Evolutionary conservation across 2,797 vertebrate species (phyloP), one percentile per base, ranked within the genome.

Genomic region (Eptatretus atami): DNA sequence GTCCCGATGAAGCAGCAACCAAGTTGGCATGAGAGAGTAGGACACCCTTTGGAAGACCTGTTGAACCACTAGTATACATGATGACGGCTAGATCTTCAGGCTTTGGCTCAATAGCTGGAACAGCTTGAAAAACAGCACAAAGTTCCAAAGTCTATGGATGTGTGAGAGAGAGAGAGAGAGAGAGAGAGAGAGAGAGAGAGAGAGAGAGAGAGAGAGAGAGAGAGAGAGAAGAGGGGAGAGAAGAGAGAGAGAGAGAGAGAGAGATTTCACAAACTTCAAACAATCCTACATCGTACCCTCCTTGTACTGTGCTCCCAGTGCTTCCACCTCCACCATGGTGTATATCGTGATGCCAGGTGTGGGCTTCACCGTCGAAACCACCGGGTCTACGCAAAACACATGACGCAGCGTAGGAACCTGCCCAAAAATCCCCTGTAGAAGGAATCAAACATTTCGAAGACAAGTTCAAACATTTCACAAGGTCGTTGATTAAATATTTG

Each of bases 61-160:
- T 93, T 68, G 87, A 92, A 3, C 90, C 86, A 24, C 87, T 93
- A 53, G 87, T 96, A 69, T 92, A 96, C 88, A 96, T 96, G 74
- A 94, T 85, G 66, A 96, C 86, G 0, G 88, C 88, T 0, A 85
- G 77, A 69, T 96, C 88, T 0, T 77, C 78, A 11, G 85, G 74
- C 64, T 72, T 54, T 0, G 86, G 82, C 66, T 69, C 31, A 3
- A 44, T 8, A 44, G 31, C 31, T 44, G 31, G 31, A 3, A 44
- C 31, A 44, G 31, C 31, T 44, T 5, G 31, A 44, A 44, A 44
- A 44, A 44, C 31, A 44, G 31, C 31, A 44, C 31, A 44, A 44
- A 44, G 31, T 44, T 8, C 31, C 31, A 44, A 44, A 44, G 31
- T 44, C 31, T n/a, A 44, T 44, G 31, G 31, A 44, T 44, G 4